Evolutionary conservation across 1,140 invertebrate species (phyloP), one percentile per base, ranked within the genome.

Genomic region (Drosophila melanica): DNA sequence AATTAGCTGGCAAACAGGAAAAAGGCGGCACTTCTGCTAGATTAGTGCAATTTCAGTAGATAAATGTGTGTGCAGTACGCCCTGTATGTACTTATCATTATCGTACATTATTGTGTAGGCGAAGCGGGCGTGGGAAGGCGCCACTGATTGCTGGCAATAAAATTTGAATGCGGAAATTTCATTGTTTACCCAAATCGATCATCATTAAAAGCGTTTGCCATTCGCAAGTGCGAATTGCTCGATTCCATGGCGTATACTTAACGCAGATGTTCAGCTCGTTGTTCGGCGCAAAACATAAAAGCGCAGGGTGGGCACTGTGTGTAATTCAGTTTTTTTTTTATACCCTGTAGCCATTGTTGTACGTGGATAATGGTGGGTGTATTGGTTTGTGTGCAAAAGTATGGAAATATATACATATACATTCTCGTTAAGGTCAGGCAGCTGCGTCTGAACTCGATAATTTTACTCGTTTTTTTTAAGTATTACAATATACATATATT

Each of bases 101-200:
- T 35, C 16, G 35, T 10, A 12, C 30, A 35, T 35, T 45, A 23
- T 58, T 41, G 30, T 45, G 55, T 30, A 30, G 63, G 51, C 33
- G 39, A 30, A 37, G 39, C 64, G 20, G 47, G 50, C 45, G 45
- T 63, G 80, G 77, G 77, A 79, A 84, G 53, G n/a, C 75, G 39
- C 59, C 64, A 70, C 71, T 86, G 82, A 86, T 86, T 86, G 82
- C 84, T 45, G 48, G 82, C 82, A 86, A 87, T 86, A 87, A 86
- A 86, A 86, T 86, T 86, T 86, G 82, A 86, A 86, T 87, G 79
- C 79, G 82, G 68, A 87, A 87, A 86, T 86, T 87, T 82, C 76
- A 81, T 81, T 86, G 82, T 86, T 86, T 86, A 87, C 79, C 82
- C 82, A 86, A 86, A 86, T 86, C 82, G 82, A 86, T 86, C 82